phyloP scores from a whole-genome alignment of 2,797 vertebrate genomes.

The Neosilurus hyrtlii region DNA sequence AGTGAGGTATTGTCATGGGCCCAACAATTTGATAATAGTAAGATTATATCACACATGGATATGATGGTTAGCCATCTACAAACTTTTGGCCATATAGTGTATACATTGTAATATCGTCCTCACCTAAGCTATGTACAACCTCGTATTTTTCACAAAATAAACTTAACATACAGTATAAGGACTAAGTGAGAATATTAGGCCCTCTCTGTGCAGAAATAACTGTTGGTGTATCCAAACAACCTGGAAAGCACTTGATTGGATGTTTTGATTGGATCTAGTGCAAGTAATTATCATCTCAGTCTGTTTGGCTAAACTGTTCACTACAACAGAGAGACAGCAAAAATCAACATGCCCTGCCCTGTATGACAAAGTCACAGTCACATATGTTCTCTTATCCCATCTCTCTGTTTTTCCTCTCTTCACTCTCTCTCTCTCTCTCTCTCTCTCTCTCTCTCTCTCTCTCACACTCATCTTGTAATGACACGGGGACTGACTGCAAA shows the following conservation, averaged over 20 bases:
- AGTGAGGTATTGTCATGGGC: background rate
- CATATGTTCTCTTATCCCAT: constrained; percentile 4
- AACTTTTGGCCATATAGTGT: background rate
- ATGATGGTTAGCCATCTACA: background rate
- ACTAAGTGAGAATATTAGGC: background rate
- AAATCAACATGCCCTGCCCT: constrained; percentile 20
- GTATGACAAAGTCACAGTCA: background rate
- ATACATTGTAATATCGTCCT: no score
- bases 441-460: background rate
- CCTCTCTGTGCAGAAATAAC: background rate
- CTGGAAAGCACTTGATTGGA: background rate
- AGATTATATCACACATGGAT: background rate
- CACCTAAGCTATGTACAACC: no score
- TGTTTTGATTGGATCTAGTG: constrained; percentile 11
- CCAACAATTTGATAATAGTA: no score
- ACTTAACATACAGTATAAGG: background rate
- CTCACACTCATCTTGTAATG: constrained; percentile 39
- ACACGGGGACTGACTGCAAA: constrained; percentile 45
- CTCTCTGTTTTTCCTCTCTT: background rate
- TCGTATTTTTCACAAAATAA: background rate
- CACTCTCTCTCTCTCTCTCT: background rate
- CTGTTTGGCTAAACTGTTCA: constrained; percentile 15
- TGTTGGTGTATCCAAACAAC: background rate
- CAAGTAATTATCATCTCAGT: background rate
- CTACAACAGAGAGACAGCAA: background rate